phyloP scores from a whole-genome alignment of 2,888 invertebrate genomes.

The Orchesellides sinensis region DNA sequence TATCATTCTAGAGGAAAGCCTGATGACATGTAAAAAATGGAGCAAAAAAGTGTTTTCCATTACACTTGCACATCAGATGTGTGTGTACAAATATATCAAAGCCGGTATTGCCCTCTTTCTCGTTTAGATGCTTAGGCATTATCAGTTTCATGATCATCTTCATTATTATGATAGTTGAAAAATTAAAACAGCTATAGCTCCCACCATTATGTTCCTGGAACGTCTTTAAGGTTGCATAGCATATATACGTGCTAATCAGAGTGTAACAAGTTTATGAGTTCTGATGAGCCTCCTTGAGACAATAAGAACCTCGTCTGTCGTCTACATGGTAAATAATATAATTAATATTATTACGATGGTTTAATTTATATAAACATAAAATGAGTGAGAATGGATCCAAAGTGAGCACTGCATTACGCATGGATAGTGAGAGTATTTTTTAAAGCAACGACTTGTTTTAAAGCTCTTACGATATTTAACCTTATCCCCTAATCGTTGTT shows the following conservation, averaged over 20 bases:
- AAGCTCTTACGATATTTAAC: no score
- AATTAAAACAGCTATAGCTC: not conserved
- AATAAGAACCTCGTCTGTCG: no score
- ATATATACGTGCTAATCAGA: no score
- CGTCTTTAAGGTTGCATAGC: no score
- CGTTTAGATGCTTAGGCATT: not conserved
- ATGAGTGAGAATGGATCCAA: not conserved
- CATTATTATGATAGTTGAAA: constrained; percentile 12
- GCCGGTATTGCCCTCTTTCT: not conserved
- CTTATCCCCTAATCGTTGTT: no score
- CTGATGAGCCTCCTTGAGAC: no score
- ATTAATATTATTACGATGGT: constrained; percentile 19
- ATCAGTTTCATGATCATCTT: not conserved
- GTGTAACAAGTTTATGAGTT: no score
- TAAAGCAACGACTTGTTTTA: not conserved
- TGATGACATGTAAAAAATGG: not conserved
- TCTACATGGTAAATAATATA: no score
- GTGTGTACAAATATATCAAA: not conserved
- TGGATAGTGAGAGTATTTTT: not conserved
- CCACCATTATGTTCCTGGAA: no score
- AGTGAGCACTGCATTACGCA: constrained; percentile 27
- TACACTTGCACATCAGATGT: no score
- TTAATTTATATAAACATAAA: no score
- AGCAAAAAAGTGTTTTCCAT: not conserved
- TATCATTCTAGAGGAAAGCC: no score